Percentiles rank a stretch among this genome's conserved stretches.
Evolutionary conservation across 2,888 invertebrate genomes (phyloP).

Genomic region (Clostera curtula): DNA sequence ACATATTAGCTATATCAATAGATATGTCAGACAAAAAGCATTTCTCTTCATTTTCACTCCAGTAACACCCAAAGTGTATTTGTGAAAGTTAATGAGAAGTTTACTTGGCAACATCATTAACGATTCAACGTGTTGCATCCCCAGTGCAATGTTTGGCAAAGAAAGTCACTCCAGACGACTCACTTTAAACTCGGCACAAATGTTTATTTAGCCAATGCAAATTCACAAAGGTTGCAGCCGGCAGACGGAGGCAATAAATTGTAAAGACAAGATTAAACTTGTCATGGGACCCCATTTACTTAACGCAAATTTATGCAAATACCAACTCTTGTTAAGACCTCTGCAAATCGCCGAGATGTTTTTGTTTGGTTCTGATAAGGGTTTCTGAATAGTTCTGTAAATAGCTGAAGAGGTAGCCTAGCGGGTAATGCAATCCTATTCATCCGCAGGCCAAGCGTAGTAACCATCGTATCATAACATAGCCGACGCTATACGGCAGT

Average conservation of each 20-base stretch:
- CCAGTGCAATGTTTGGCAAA: constrained; percentile 20
- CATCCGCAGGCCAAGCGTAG: too few relatives aligned
- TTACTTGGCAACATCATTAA: constrained; percentile 4
- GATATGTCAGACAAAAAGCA: too few relatives aligned
- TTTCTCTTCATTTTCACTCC: too few relatives aligned
- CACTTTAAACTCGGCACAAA: constrained; percentile 46
- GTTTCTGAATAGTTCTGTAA: constrained; percentile 27
- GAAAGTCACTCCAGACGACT: constrained; percentile 27
- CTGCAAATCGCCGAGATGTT: constrained; percentile 46
- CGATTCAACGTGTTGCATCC: constrained; percentile 7
- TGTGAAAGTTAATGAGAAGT: neutral
- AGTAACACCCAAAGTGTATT: too few relatives aligned
- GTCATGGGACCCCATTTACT: constrained; percentile 72
- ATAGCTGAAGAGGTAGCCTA: too few relatives aligned
- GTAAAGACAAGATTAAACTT: constrained; percentile 71
- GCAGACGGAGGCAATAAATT: constrained; percentile 64
- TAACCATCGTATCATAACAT: too few relatives aligned
- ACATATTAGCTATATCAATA: too few relatives aligned
- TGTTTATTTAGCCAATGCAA: constrained; percentile 60
- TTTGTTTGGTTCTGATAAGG: constrained; percentile 43
- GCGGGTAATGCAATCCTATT: too few relatives aligned
- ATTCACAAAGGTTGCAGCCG: constrained; percentile 46
- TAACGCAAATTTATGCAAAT: constrained; percentile 74
- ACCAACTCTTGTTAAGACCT: constrained; percentile 48
- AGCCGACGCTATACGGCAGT: too few relatives aligned